Evolutionary conservation across 2,888 invertebrate genomes (phyloP).

Genomic region (Eustalomyia histrio): DNA sequence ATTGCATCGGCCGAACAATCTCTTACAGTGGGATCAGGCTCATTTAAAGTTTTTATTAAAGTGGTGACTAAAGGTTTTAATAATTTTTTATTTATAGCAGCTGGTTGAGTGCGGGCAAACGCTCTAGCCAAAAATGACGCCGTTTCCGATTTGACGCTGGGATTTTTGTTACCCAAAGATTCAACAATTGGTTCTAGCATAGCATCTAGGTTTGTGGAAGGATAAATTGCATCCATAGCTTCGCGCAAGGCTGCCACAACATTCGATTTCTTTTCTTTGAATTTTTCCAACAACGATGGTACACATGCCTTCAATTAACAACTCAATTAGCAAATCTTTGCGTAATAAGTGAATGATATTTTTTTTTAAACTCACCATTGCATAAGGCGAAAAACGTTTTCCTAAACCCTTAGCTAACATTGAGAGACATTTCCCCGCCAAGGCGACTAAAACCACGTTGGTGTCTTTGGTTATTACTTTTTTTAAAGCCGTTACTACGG

Average conservation of each 20-base stretch:
- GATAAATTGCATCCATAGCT: constrained; percentile 93
- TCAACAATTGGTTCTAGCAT: constrained; percentile 92
- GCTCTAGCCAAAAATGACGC: constrained; percentile 90
- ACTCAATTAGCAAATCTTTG: not conserved
- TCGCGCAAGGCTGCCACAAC: constrained; percentile 93
- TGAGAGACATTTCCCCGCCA: constrained; percentile 91
- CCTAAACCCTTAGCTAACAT: constrained; percentile 92
- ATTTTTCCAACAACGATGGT: constrained; percentile 93
- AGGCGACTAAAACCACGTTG: constrained; percentile 94
- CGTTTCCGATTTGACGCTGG: constrained; percentile 92
- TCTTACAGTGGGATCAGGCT: constrained; percentile 91
- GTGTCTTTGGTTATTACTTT: constrained; percentile 96
- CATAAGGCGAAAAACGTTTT: constrained; percentile 92
- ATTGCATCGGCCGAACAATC: constrained; percentile 96
- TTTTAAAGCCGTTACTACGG: constrained; percentile 91
- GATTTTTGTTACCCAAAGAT: constrained; percentile 94
- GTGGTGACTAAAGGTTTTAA: constrained; percentile 89
- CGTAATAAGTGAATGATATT: not conserved
- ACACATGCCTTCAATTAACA: constrained; percentile 82
- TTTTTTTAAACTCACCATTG: constrained; percentile 79
- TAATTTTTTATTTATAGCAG: constrained; percentile 92
- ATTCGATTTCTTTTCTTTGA: constrained; percentile 96
- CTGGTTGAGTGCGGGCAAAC: constrained; percentile 89
- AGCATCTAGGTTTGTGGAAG: constrained; percentile 88
- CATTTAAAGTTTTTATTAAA: constrained; percentile 84